Percentiles rank a stretch among this genome's conserved stretches.
Evolutionary conservation across 2,113 vertebrate species (phyloP).

Genomic region (Cinclus cinclus): DNA sequence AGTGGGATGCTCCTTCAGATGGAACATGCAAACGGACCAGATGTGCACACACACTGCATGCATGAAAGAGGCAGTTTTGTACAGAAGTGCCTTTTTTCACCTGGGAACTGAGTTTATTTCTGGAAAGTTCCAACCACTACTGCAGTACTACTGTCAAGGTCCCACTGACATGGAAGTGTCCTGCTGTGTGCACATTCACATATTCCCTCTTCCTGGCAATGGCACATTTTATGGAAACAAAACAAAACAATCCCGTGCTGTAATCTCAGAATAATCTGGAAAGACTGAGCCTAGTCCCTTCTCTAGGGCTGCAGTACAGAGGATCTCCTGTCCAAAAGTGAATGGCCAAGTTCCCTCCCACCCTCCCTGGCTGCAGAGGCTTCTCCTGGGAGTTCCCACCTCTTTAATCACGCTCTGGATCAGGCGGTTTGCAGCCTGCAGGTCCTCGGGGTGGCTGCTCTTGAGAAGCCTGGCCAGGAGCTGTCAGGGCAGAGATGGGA

Average conservation of each 20-base stretch:
- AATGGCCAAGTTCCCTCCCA: neutral
- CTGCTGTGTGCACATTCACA: neutral
- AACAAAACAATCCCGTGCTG: neutral
- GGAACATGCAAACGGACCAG: neutral
- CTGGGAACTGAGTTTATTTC: neutral
- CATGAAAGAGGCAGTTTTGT: neutral
- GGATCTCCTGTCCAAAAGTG: neutral
- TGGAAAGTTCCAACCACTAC: neutral
- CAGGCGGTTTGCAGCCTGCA: slow-evolving; percentile 87
- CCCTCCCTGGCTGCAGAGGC: neutral
- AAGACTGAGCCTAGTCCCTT: neutral
- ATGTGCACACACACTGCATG: accelerated
- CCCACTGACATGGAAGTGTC: neutral
- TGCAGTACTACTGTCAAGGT: neutral
- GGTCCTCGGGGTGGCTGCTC: slow-evolving; percentile 83
- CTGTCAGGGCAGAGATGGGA: slow-evolving; percentile 51
- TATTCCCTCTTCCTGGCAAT: neutral
- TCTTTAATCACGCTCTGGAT: slow-evolving; percentile 88
- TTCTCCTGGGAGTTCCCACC: slow-evolving; percentile 29
- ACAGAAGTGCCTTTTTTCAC: neutral
- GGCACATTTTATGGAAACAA: neutral
- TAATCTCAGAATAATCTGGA: neutral
- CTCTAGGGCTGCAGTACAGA: neutral
- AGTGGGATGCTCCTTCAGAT: neutral
- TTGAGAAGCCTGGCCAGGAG: slow-evolving; percentile 83